Conservation (phyloP, 92 coral and sea anemone genomes). For the Epizoanthus rinbou region DNA sequence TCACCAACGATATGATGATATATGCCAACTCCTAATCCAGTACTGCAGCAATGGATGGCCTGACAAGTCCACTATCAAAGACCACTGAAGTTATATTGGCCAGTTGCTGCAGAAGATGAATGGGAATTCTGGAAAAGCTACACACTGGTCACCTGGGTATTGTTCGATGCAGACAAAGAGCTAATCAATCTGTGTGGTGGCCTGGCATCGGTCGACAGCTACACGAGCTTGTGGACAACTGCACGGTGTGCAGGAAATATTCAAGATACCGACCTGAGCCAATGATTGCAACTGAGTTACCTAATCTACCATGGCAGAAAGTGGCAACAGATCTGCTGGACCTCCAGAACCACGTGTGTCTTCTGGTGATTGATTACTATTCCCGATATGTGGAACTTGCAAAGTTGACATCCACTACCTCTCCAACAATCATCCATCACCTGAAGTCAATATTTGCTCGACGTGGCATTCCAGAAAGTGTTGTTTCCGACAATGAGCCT, state of each 20-base stretch:
- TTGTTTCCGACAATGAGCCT: slow-evolving; percentile 47
- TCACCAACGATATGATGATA: slow-evolving; percentile 35
- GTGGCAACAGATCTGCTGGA: slow-evolving; percentile 25
- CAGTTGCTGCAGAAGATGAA: slow-evolving; percentile 50
- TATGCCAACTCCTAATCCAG: slow-evolving; percentile 36
- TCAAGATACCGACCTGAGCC: slow-evolving; percentile 10
- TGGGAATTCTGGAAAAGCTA: slow-evolving; percentile 28
- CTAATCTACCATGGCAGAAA: slow-evolving; percentile 29
- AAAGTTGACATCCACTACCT: slow-evolving; percentile 23
- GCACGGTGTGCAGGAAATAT: slow-evolving; percentile 18
- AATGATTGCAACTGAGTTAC: slow-evolving; percentile 26
- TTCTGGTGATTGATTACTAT: slow-evolving; percentile 39
- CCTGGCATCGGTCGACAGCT: slow-evolving; percentile 30
- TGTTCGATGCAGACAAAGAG: slow-evolving; percentile 27
- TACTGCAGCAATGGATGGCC: slow-evolving; percentile 51
- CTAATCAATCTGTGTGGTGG: slow-evolving; percentile 27
- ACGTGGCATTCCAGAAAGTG: slow-evolving; percentile 28
- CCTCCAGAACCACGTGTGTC: slow-evolving; percentile 5
- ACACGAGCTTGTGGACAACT: slow-evolving; percentile 23
- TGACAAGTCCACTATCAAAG: slow-evolving; percentile 43
- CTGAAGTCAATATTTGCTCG: slow-evolving; percentile 40
- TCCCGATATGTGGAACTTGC: slow-evolving; percentile 40
- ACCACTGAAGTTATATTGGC: slow-evolving; percentile 40
- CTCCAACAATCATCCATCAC: slow-evolving; percentile 1
- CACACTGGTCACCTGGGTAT: slow-evolving; percentile 27